A percentile compares a stretch with the other conserved stretches of the same genome.
phyloP scores from a whole-genome alignment of 1,140 invertebrate species.

The Pygmarrhopalites habei region DNA sequence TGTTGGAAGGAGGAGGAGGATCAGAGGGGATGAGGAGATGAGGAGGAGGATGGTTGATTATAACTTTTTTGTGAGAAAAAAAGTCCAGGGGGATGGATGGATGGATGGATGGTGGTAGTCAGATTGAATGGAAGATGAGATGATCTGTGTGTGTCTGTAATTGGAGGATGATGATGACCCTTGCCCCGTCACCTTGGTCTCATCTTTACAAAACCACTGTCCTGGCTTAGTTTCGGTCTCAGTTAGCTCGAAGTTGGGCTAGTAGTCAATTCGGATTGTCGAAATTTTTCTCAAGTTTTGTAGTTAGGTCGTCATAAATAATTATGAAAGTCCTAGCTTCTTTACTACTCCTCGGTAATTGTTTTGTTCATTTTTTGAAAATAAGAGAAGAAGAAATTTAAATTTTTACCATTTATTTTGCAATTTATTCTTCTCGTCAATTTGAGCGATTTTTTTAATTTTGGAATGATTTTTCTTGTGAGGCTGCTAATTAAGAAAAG shows the following conservation, averaged over 20 bases:
- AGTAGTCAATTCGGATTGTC: not conserved
- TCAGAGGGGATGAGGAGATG: no score
- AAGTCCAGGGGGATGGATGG: no score
- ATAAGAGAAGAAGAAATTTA: no score
- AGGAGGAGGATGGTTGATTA: no score
- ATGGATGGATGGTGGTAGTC: no score
- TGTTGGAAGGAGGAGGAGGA: no score
- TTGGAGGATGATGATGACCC: no score
- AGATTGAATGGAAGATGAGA: no score
- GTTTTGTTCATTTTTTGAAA: not conserved
- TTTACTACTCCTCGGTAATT: slow-evolving; percentile 30
- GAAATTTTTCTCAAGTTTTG: not conserved
- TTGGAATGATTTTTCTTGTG: slow-evolving; percentile 10
- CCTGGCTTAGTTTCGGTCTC: not conserved
- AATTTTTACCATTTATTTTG: no score
- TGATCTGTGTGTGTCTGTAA: no score
- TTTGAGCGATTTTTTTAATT: not conserved
- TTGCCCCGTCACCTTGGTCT: slow-evolving; percentile 16
- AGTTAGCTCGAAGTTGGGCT: slow-evolving; percentile 17
- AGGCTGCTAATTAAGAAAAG: no score
- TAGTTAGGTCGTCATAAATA: not conserved
- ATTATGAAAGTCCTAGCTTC: slow-evolving; percentile 31
- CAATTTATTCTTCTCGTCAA: not conserved
- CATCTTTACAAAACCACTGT: slow-evolving; percentile 21
- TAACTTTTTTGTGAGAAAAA: no score